Base-by-base conservation (phyloP, 1,140 invertebrate species). In the Diachasmimorpha longicaudata region DNA sequence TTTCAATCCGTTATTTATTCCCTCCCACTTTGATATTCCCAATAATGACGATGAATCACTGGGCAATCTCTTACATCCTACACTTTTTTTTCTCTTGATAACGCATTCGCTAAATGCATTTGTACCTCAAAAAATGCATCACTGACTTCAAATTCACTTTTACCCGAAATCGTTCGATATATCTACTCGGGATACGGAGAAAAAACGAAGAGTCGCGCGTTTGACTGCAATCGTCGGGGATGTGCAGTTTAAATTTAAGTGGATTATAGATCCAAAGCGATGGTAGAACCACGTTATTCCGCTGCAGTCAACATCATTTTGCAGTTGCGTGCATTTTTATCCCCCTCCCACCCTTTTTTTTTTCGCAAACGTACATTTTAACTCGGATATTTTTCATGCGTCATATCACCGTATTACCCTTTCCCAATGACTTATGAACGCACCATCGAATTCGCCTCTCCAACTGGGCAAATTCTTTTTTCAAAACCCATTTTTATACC, bases 251-350 rank as follows among this genome's bases (percentile, higher is more conserved):
- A 79, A 71, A 73, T 25, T 78, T 86, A 85, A 87, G 77, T 83
- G 81, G 81, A 87, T 87, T 86, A 85, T 77, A 79, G 83, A 85
- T 81, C 83, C 78, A 82, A 82, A 80, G 82, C 83, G 80, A 80
- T 78, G 75, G 67, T 79, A 74, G 80, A 87, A 86, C 80, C 76
- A 77, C 79, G 82, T 87, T 87, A 87, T 86, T 86, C 83, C 84
- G 82, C 85, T 86, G 86, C 86, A 87, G 81, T 86, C 82, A 82
- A 85, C 82, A 83, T 79, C 77, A 82, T 81, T 86, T 79, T 81
- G 80, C 83, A 82, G 80, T 75, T 78, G 71, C 74, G 31, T 78
- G 82, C 84, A 83, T 78, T 81, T 83, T 83, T 82, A 68, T 31
- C 36, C n/a, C n/a, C n/a, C n/a, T n/a, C n/a, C n/a, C n/a, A n/a